phyloP scores from a whole-genome alignment of 2,888 invertebrate genomes.

The Diadegma fenestrale region DNA sequence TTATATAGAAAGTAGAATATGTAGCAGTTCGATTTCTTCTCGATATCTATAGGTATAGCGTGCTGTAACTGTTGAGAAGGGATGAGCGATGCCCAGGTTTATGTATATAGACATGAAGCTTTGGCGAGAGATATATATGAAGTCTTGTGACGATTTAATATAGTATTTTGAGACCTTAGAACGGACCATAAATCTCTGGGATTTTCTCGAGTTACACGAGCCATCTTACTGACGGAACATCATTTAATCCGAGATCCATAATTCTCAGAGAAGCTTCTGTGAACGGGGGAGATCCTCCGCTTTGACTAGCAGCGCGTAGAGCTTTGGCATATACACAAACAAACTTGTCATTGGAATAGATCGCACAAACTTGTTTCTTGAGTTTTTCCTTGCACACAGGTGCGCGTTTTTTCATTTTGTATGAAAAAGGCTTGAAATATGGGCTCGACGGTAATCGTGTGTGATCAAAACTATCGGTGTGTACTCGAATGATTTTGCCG shows the following conservation, averaged over 20 bases:
- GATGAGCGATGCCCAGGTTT: slow-evolving; percentile 4
- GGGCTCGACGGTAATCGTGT: slow-evolving; percentile 26
- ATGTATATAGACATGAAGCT: neutral
- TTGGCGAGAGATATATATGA: slow-evolving; percentile 14
- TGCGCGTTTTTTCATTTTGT: neutral
- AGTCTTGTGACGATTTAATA: slow-evolving; percentile 42
- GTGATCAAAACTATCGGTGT: slow-evolving; percentile 40
- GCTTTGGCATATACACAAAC: slow-evolving; percentile 21
- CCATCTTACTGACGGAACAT: slow-evolving; percentile 21
- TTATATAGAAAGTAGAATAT: neutral
- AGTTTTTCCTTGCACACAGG: neutral
- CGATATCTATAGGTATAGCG: neutral
- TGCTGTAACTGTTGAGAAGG: neutral
- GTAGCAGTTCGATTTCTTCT: neutral
- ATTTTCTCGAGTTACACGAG: slow-evolving; percentile 36
- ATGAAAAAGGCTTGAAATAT: neutral
- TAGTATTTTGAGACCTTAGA: slow-evolving; percentile 41
- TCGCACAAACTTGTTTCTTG: neutral
- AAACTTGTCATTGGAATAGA: slow-evolving; percentile 16
- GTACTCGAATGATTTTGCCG: slow-evolving; percentile 48
- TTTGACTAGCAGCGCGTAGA: slow-evolving; percentile 12
- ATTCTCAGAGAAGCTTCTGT: slow-evolving; percentile 16
- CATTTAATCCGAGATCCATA: slow-evolving; percentile 31
- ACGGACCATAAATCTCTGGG: slow-evolving; percentile 42
- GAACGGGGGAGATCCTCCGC: neutral